Evolutionary conservation across 2,797 vertebrate species (phyloP), one percentile per base, ranked within the genome.

Genomic region (Danionella dracula): DNA sequence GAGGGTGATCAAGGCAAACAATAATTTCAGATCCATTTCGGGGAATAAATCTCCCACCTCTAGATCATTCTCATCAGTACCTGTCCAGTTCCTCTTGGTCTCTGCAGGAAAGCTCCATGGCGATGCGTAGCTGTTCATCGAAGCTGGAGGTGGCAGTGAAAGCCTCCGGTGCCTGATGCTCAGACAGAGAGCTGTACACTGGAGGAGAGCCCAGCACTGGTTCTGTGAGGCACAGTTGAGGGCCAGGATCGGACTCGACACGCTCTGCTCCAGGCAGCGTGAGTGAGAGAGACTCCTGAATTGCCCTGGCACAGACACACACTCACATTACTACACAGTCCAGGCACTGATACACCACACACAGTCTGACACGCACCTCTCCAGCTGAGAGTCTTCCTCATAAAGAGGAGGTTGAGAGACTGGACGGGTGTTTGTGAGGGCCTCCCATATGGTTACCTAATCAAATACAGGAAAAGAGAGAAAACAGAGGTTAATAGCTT

Each of bases 391-490:
- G 73, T 93, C 93, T 17, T 94, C 93, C 46, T 93, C 93, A 0
- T 90, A 93, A 12, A 89, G 83, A 0, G 85, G 82, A 42, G 89
- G 87, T 62, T 82, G 90, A 5, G 86, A 84, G 53, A 84, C 86
- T 0, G 94, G 94, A 13, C 93, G 89, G 8, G 90, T 93, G 85
- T 93, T 95, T 66, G 93, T 96, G 76, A 98, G 84, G 2, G 95
- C 94, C 75, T 98, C 95, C 95, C 95, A 98, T 60, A 98, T 92
- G 17, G 94, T 98, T 77, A 98, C 95, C 95, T 96, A 55, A 20
- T 71, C 49, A 63, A 17, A 40, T 42, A 2, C 58, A 4, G 13
- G 45, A 13, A 35, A 42, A 34, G 8, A 65, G 37, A n/a, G 49
- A 8, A 71, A 13, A 5, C 8, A 48, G 53, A 23, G 57, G 40